Conservation (phyloP, 2,797 vertebrate species). For the Pelodytes ibericus region DNA sequence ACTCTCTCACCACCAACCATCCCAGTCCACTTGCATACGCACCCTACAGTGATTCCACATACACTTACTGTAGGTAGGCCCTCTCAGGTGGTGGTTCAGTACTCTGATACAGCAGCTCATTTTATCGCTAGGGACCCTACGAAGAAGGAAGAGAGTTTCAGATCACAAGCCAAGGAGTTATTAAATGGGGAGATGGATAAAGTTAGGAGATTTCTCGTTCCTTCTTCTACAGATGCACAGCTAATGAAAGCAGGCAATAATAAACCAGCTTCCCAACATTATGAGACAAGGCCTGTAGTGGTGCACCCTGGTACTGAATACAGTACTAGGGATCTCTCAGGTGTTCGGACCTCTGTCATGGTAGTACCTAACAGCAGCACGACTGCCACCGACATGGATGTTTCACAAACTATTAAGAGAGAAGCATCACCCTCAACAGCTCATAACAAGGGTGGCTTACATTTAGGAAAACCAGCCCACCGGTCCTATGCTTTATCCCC, state of each 20-base stretch:
- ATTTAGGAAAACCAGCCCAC: conserved; percentile 83
- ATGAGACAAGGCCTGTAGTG: conserved; percentile 86
- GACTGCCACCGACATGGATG: conserved; percentile 81
- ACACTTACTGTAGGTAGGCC: conserved; percentile 83
- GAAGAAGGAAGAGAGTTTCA: conserved; percentile 78
- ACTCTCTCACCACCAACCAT: conserved; percentile 80
- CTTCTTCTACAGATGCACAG: conserved; percentile 68
- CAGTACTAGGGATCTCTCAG: conserved; percentile 79
- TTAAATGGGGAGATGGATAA: conserved; percentile 93
- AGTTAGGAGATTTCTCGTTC: conserved; percentile 76
- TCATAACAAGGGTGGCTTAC: conserved; percentile 85
- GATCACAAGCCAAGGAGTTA: conserved; percentile 84
- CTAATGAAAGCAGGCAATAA: conserved; percentile 73
- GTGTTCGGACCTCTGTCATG: conserved; percentile 87
- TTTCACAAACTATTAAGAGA: conserved; percentile 70
- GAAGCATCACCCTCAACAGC: conserved; percentile 80
- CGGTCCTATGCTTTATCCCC: conserved; percentile 80
- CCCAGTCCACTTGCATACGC: conserved; percentile 84
- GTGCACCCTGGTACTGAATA: conserved; percentile 85
- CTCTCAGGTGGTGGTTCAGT: conserved; percentile 88
- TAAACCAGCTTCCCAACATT: conserved; percentile 80
- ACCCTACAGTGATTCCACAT: conserved; percentile 88
- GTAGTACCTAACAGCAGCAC: conserved; percentile 89
- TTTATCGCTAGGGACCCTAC: conserved; percentile 70
- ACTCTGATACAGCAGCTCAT: conserved; percentile 78